Conservation (phyloP, 2,888 invertebrate species). For the Nomada ruficornis region DNA sequence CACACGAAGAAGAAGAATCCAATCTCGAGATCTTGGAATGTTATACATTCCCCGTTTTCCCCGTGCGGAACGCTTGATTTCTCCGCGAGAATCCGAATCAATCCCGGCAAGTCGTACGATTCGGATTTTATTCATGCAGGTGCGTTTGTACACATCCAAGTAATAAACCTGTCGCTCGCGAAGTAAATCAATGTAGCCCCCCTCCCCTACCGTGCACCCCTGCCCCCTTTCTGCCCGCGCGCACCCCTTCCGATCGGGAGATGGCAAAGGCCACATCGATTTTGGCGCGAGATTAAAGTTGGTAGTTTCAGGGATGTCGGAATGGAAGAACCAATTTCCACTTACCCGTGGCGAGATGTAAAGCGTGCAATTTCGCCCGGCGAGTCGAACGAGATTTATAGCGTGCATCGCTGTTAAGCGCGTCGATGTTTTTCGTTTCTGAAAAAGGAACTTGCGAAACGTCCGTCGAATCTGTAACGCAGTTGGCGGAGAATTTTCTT, state of each 20-base stretch:
- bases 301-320: conserved; percentile 64
- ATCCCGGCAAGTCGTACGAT: conserved; percentile 61
- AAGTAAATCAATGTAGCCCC: conserved; percentile 70
- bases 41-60: conserved; percentile 67
- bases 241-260: conserved; percentile 34
- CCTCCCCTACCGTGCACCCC: not conserved
- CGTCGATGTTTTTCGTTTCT: conserved; percentile 37
- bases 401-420: conserved; percentile 29
- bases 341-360: conserved; percentile 59
- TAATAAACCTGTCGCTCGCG: conserved; percentile 73
- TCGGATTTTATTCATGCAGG: conserved; percentile 72
- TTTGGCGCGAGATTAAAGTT: conserved; percentile 71
- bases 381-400: conserved; percentile 57
- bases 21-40: conserved; percentile 66
- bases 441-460: conserved; percentile 43
- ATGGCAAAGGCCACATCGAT: conserved; percentile 69
- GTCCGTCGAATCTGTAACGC: conserved; percentile 2
- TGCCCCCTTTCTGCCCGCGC: not conserved
- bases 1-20: conserved; percentile 64
- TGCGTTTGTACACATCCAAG: conserved; percentile 69
- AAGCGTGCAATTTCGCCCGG: conserved; percentile 57
- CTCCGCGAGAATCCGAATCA: conserved; percentile 68
- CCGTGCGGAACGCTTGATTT: conserved; percentile 64
- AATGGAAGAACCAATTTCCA: conserved; percentile 69
- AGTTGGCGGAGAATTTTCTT: not conserved